phyloP scores from a whole-genome alignment of 2,888 invertebrate genomes.

The Synergus gifuensis region DNA sequence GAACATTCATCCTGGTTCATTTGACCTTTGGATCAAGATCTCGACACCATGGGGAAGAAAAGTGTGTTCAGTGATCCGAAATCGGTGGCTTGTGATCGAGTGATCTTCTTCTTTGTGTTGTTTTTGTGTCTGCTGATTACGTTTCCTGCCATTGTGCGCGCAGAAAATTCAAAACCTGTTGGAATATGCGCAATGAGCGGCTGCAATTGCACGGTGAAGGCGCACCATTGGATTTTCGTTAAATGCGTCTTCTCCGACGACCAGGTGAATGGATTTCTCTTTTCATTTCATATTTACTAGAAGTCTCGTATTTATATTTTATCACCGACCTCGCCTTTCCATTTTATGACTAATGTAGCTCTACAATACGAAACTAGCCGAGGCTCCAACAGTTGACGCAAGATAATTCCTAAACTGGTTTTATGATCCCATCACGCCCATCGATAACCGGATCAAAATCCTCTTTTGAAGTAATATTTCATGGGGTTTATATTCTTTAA shows the following conservation, averaged over 20 bases:
- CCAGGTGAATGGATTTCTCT: constrained; percentile 79
- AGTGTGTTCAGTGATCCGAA: constrained; percentile 59
- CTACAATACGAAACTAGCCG: neutral
- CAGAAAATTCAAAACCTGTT: constrained; percentile 58
- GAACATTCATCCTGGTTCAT: constrained; percentile 34
- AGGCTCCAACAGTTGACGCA: neutral
- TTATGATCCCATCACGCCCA: constrained; percentile 16
- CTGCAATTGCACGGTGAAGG: constrained; percentile 81
- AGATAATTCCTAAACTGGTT: constrained; percentile 14
- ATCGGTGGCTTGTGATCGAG: constrained; percentile 66
- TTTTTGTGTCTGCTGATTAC: constrained; percentile 64
- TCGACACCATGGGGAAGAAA: constrained; percentile 47
- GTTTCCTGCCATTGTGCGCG: constrained; percentile 56
- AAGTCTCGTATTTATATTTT: neutral
- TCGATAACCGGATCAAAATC: neutral
- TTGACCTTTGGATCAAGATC: constrained; percentile 45
- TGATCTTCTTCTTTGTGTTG: constrained; percentile 59
- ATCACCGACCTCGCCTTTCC: neutral
- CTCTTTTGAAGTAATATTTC: neutral
- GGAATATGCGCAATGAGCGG: constrained; percentile 81
- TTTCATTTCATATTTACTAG: neutral
- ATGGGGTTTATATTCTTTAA: neutral
- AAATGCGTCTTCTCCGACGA: constrained; percentile 82
- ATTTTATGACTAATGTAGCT: constrained; percentile 8
- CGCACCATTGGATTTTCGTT: constrained; percentile 82